Base-by-base conservation (phyloP, 2,888 invertebrate species). In the Lasius platythorax region DNA sequence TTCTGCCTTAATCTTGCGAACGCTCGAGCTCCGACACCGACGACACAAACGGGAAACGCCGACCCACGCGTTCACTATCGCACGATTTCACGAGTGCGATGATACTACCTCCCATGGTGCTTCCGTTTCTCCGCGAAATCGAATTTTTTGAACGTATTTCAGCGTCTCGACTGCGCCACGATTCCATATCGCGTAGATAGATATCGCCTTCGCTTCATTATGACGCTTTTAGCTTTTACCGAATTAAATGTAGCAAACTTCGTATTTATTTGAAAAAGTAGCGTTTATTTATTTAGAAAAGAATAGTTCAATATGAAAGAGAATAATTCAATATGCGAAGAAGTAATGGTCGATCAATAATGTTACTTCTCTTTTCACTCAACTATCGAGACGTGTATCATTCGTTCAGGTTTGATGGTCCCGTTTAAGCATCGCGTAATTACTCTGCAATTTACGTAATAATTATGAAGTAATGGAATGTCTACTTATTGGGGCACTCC, bases 391-490 rank as follows among this genome's bases (percentile, higher is more conserved):
- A 43, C 12, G 15, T 18, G 23, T 61, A 43, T 63, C 50, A 58
- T 70, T 53, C 28, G 72, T 81, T 63, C 81, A 9, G 72, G 50
- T 81, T 23, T 28, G 46, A 53, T 15, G 23, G 23, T 40, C 37
- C n/a, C 53, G 66, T 56, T 67, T 78, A 40, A 78, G 40, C 6
- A 53, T 28, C 40, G 40, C 53, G 28, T 67, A 76, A 76, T 76
- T 67, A 76, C 58, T 68, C 82, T 70, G 53, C 76, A 67, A 78
- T 76, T 88, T 84, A 86, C 88, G 82, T 88, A 88, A 88, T 79
- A 88, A 86, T 81, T 68, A 83, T 72, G 85, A 87, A 87, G 85
- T 81, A 74, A 84, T 88, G 84, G 87, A 87, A 87, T 72, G 33
- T 23, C 12, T 37, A 37, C 18, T 76, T 56, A 46, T 18, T 79